Percentiles rank a stretch among this genome's conserved stretches.
Evolutionary conservation across 2,113 vertebrate species (phyloP).

Genomic region (Oxyruncus cristatus): DNA sequence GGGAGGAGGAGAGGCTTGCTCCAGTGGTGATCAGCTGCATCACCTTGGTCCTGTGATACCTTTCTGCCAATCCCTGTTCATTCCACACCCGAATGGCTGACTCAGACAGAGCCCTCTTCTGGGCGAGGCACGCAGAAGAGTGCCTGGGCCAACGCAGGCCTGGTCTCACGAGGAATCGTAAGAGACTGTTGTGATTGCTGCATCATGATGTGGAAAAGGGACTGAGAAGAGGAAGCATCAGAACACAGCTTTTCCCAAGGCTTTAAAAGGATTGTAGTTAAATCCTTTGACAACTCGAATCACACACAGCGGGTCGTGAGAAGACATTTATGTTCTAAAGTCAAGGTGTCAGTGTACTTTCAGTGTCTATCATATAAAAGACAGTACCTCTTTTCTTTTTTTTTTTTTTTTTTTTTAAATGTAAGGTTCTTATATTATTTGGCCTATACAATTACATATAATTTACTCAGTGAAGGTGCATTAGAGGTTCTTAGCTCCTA

Average conservation of each 20-base stretch:
- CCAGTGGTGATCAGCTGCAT: neutral
- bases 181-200: accelerated
- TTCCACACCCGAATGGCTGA: too few relatives aligned
- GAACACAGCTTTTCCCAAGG: neutral
- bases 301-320: neutral
- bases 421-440: neutral
- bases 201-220: accelerated
- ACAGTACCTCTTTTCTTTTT: neutral
- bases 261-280: neutral
- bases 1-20: neutral
- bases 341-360: neutral
- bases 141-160: neutral
- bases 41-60: neutral
- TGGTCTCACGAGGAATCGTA: accelerated
- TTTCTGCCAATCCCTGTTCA: accelerated
- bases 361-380: neutral
- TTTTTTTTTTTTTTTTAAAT: neutral
- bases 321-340: neutral
- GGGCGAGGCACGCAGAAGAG: neutral
- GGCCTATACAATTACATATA: neutral
- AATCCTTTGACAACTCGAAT: neutral
- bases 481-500: neutral
- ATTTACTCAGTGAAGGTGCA: neutral
- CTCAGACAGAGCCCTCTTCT: accelerated
- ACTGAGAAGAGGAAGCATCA: neutral